phyloP scores from a whole-genome alignment of 1,140 invertebrate genomes.

The Akabosia matsudoensis region DNA sequence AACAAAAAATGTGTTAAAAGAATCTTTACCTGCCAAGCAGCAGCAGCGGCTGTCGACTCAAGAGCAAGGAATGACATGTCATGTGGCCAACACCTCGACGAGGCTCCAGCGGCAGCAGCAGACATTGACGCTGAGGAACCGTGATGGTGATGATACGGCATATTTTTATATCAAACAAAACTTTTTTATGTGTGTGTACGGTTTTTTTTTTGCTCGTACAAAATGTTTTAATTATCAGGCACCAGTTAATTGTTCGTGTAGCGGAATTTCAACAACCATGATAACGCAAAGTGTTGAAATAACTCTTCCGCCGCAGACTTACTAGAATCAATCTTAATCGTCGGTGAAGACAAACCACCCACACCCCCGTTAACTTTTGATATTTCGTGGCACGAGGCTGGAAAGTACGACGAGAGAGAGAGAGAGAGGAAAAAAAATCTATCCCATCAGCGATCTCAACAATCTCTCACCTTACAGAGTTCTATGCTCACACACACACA shows the following conservation, averaged over 20 bases:
- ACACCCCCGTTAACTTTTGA: no score
- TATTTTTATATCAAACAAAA: background rate
- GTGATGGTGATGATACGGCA: conserved; percentile 14
- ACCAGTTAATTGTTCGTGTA: background rate
- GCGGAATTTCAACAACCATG: background rate
- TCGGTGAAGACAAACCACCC: no score
- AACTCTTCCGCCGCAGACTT: no score
- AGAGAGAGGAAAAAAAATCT: background rate
- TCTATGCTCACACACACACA: background rate
- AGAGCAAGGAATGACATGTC: conserved; percentile 45
- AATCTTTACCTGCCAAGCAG: conserved; percentile 40
- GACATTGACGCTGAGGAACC: conserved; percentile 24
- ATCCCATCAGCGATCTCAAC: background rate
- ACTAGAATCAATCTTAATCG: no score
- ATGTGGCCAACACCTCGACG: conserved; percentile 45
- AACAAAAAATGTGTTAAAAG: background rate
- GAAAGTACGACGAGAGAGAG: no score
- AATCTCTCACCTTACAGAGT: background rate
- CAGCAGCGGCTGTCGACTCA: conserved; percentile 38
- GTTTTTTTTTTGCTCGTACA: background rate
- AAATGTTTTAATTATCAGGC: background rate
- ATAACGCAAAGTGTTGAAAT: no score
- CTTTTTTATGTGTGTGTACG: background rate
- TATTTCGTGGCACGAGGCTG: background rate
- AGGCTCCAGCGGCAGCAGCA: conserved; percentile 7